Percentiles rank a stretch among this genome's conserved stretches.
phyloP scores from a whole-genome alignment of 2,888 invertebrate species.

The Ennomos erosarius region DNA sequence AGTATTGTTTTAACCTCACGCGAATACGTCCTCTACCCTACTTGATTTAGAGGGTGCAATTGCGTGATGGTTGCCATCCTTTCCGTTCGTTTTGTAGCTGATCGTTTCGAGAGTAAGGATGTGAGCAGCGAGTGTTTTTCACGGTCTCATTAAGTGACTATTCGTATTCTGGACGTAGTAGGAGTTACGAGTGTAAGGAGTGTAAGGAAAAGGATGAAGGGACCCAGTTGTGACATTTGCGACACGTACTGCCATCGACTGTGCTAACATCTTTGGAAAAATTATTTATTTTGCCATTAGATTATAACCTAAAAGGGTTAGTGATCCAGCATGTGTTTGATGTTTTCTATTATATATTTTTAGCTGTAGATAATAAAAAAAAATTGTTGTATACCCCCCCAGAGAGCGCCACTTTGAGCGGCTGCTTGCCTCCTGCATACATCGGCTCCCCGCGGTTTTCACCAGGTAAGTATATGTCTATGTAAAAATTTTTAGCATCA shows the following conservation, averaged over 20 bases:
- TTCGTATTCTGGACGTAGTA: slow-evolving; percentile 74
- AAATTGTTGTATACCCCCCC: no score
- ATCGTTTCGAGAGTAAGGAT: slow-evolving; percentile 57
- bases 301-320: background rate
- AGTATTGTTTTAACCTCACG: slow-evolving; percentile 19
- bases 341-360: no score
- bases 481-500: no score
- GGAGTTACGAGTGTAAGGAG: slow-evolving; percentile 56
- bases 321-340: no score
- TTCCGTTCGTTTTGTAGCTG: slow-evolving; percentile 53
- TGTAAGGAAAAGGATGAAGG: slow-evolving; percentile 46
- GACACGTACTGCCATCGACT: slow-evolving; percentile 4
- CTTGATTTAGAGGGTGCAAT: slow-evolving; percentile 51
- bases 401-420: no score
- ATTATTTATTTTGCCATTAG: slow-evolving; percentile 13
- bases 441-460: no score
- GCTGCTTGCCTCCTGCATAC: no score
- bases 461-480: no score
- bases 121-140: slow-evolving; percentile 78
- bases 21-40: slow-evolving; percentile 47
- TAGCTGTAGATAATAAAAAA: no score
- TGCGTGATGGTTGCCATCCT: slow-evolving; percentile 43
- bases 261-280: slow-evolving; percentile 8
- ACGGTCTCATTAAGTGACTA: slow-evolving; percentile 77
- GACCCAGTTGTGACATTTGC: slow-evolving; percentile 18